phyloP scores from a whole-genome alignment of 2,113 vertebrate species.

The Alligator sinensis region DNA sequence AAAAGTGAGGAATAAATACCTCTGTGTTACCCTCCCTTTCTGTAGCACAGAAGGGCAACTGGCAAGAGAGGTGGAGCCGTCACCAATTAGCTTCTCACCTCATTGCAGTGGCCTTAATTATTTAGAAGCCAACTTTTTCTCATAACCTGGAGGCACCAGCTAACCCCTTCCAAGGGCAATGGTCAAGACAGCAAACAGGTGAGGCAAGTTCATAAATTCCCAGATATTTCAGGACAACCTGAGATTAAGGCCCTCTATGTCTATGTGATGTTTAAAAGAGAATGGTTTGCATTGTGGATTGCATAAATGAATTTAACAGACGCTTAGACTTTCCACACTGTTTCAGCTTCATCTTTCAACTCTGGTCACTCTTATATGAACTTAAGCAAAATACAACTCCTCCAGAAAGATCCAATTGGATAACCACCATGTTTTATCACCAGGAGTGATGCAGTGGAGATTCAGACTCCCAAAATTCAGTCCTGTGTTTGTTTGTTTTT shows the following conservation, averaged over 20 bases:
- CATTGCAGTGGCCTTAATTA: not conserved
- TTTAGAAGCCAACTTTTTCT: not conserved
- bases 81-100: not conserved
- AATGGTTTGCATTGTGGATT: not conserved
- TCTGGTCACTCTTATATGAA: not conserved
- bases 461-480: not conserved
- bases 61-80: not conserved
- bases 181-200: not conserved
- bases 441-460: not conserved
- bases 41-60: not conserved
- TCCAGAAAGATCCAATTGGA: not conserved
- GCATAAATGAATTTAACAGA: not conserved
- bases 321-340: not conserved
- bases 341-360: not conserved
- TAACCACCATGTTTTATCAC: not conserved
- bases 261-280: not conserved
- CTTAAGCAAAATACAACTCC: not conserved
- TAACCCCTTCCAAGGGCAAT: not conserved
- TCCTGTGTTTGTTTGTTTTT: not conserved
- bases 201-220: not conserved
- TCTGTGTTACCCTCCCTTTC: fast-evolving
- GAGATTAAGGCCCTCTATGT: not conserved
- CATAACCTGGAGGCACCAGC: not conserved
- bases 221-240: not conserved
- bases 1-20: not conserved